Base-by-base conservation (phyloP, 2,113 vertebrate species). In the Trogon melanurus region DNA sequence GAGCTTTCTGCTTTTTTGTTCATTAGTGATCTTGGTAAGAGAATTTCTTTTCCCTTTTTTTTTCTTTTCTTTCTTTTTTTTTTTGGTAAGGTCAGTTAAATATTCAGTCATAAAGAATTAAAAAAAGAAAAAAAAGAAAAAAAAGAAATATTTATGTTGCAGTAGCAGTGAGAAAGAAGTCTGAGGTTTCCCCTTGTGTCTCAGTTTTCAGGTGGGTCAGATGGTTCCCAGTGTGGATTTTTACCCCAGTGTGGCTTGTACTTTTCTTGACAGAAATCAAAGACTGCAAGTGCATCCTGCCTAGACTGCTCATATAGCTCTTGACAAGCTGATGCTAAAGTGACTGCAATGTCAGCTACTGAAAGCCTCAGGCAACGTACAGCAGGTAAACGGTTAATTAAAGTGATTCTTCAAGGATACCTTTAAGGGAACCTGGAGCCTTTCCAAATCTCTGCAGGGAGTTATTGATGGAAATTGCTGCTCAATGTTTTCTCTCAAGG, bases 341-440 rank as follows among this genome's bases (percentile, higher is more conserved):
- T 65, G 64, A 79, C 91, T 95, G 79, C 94, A 84, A 6, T 73
- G 89, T 94, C 79, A 92, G 79, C 92, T 94, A 26, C 91, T 67
- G 50, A 85, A 83, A 88, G 87, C 95, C 94, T 79, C 74, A 17
- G 96, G 97, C 96, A 94, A 92, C 2, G 5, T 91, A 74, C 91
- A 94, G 89, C 58, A 94, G 88, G 89, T 94, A 97, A 97, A 96
- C 0, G 71, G 91, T 96, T 97, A 97, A 97, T 95, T 96, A 97
- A 97, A 96, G 91, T 45, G 47, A 67, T 92, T 94, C 93, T 95
- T 95, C 88, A 82, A 94, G 93, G 81, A 79, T 95, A 89, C 73
- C 95, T 87, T 56, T 79, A 87, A 88, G 76, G 93, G 79, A 88
- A 91, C 72, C 47, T 76, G 70, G 69, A 91, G 21, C 64, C 71